Evolutionary conservation across 2,888 invertebrate species (phyloP).

Genomic region (Tromatobia lineatoria): DNA sequence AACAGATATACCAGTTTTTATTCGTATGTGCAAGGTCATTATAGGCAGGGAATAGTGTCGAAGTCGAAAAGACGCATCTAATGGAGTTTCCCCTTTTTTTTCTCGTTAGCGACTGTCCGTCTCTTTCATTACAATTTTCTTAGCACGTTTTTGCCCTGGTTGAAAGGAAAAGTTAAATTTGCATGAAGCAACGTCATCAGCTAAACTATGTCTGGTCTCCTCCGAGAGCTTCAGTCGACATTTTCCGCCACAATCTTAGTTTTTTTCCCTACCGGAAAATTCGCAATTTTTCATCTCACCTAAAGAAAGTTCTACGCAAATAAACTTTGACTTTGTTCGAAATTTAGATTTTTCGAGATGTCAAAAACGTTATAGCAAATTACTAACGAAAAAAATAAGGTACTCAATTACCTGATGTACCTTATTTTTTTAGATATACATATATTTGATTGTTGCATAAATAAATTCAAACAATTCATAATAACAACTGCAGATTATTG

Average conservation of each 20-base stretch:
- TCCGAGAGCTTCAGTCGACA: not conserved
- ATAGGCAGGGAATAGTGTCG: conserved; percentile 20
- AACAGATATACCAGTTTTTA: not conserved
- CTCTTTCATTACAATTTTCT: conserved; percentile 71
- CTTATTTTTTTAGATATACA: too few species aligned
- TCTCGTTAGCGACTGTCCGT: conserved; percentile 34
- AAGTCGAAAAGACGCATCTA: not conserved
- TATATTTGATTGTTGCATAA: too few species aligned
- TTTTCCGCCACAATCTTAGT: not conserved
- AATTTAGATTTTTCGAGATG: too few species aligned
- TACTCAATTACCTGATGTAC: too few species aligned
- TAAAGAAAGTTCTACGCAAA: too few species aligned
- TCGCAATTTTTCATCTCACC: not conserved
- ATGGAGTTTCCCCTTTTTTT: conserved; percentile 24
- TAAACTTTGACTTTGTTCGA: too few species aligned
- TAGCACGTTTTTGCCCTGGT: conserved; percentile 47
- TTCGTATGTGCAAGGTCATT: not conserved
- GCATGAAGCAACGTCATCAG: conserved; percentile 64
- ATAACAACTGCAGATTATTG: too few species aligned
- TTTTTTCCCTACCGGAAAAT: not conserved
- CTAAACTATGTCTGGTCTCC: conserved; percentile 31
- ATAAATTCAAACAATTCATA: too few species aligned
- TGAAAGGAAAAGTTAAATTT: conserved; percentile 76
- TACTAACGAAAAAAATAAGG: too few species aligned
- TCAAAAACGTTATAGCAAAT: too few species aligned